Evolutionary conservation across 1,140 invertebrate genomes (phyloP), one percentile per base, ranked within the genome.

Genomic region (Dendroctonus valens): DNA sequence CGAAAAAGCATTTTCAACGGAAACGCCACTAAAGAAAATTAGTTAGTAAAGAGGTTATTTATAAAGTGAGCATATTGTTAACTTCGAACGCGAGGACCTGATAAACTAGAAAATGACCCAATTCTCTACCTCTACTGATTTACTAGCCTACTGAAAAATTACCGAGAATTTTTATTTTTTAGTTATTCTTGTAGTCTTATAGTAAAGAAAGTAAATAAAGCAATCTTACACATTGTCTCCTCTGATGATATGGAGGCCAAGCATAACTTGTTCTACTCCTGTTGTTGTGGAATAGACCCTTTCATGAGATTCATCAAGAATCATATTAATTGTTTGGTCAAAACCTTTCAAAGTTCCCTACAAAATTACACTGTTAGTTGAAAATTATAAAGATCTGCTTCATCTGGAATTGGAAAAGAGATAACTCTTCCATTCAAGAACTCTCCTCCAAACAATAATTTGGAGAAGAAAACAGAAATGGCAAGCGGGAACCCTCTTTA

Each of bases 241-340:
- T 75, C 97, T 84, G 64, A 99, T 96, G 48, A 99, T 96, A 77
- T 99, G 97, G 14, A 99, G 82, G 38, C 97, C 97, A 26, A 99
- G 85, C 65, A 95, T 90, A 59, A 99, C 96, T 84, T 99, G 95
- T 76, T 98, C 95, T 46, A 99, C 91, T 50, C 96, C 97, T 73
- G 91, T 86, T 8, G 87, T 89, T 11, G 90, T 88, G 61, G 93
- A 97, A 78, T 95, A 99, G 11, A 99, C 96, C 76, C 97, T 83
- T 80, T 99, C 97, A 79, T 98, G 95, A 61, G 94, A 97, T 80
- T 99, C 96, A 78, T 98, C 96, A 41, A 99, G 82, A 74, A 99
- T 97, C 67, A 99, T 85, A 76, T 99, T 99, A 63, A 98, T 96
- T 14, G 95, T 97, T 81, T 99, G 97, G 82, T 99, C 97, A 83